Evolutionary conservation across 1,140 invertebrate species (phyloP).

Genomic region (Carposina sasakii): DNA sequence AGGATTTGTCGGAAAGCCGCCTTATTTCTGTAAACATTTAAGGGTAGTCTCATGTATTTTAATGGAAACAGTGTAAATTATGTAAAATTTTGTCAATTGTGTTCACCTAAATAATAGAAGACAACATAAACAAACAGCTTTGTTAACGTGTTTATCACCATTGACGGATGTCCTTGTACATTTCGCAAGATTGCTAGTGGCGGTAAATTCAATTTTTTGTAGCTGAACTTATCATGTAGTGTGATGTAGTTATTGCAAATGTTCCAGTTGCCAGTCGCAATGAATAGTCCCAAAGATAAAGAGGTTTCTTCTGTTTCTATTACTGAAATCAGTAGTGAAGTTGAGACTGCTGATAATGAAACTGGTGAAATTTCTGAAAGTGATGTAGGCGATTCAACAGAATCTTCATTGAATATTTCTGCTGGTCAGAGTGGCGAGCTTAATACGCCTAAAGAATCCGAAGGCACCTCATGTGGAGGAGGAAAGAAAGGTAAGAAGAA

Average conservation of each 20-base stretch:
- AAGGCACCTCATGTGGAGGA: constrained; percentile 27
- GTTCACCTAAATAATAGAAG: no score
- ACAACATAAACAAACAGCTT: constrained; percentile 37
- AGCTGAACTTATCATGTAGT: no score
- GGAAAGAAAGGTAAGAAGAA: constrained; percentile 64
- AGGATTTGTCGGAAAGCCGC: no score
- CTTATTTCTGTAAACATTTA: no score
- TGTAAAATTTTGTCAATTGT: no score
- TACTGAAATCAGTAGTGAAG: constrained; percentile 83
- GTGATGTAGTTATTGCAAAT: constrained; percentile 27
- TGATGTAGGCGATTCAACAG: constrained; percentile 34
- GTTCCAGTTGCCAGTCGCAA: constrained; percentile 30
- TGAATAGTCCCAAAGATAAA: constrained; percentile 58
- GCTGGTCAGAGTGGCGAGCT: constrained; percentile 31
- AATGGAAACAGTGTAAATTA: no score
- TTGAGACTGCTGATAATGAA: constrained; percentile 66
- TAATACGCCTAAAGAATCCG: constrained; percentile 50
- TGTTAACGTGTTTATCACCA: constrained; percentile 66
- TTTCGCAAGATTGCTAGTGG: constrained; percentile 61
- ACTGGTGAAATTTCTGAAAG: constrained; percentile 47
- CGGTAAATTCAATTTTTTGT: constrained; percentile 64
- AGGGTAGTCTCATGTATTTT: no score
- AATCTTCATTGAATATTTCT: constrained; percentile 85
- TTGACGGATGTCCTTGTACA: constrained; percentile 68
- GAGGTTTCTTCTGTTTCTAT: constrained; percentile 82